Base-by-base conservation (phyloP, 2,888 invertebrate genomes). In the Apantesis nais region DNA sequence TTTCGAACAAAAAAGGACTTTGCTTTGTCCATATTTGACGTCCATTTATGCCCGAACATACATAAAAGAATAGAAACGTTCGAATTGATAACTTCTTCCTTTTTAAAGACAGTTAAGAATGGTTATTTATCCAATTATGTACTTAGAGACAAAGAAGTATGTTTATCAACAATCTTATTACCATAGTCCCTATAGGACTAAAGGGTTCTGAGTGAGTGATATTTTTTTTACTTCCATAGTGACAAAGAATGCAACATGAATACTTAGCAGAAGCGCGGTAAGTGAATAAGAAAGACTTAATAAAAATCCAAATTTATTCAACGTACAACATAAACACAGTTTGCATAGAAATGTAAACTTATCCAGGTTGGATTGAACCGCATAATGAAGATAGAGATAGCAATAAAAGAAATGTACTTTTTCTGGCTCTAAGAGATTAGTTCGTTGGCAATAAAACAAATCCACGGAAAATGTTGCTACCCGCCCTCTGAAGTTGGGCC, bases 321-420 rank as follows among this genome's bases (percentile, higher is more conserved):
- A 31, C 58, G 29, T 39, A 31, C 55, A 58, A 67, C 67, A 69
- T 74, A 75, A 72, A 78, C 48, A 62, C 72, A 68, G 70, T 81
- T 81, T 79, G 76, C 75, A 81, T 79, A 73, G 64, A 70, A 79
- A 80, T 78, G 74, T 74, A 55, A 68, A 62, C 67, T 78, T 74
- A 68, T 25, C 67, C 66, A 70, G 61, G 29, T 66, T 37, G 70
- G 58, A 74, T 73, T 66, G 74, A 66, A 76, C 71, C 70, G 66
- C 74, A 60, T 68, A 74, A 78, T 75, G 66, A 74, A 73, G 73
- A 76, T 76, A 75, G 74, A 79, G 70, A 74, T 74, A 69, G 62
- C 62, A 34, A 34, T 74, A 72, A 78, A 79, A 74, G 62, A 29
- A 70, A 29, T 39, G 55, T 67, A 37, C 62, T 60, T 55, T 44